phyloP scores from a whole-genome alignment of 2,888 invertebrate species.

The Seira sanloemensis region DNA sequence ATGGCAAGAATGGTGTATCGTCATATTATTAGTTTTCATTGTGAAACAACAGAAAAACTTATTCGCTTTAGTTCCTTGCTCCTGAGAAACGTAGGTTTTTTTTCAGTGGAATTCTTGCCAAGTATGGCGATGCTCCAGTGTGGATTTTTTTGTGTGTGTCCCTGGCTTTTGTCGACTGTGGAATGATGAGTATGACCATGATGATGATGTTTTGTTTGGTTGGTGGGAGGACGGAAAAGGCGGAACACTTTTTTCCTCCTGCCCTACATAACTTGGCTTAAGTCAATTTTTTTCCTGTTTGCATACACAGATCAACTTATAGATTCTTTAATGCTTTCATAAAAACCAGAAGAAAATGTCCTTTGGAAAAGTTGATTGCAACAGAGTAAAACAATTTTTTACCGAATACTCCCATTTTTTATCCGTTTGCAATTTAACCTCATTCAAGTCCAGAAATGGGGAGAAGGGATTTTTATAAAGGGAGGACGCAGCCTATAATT shows the following conservation, averaged over 20 bases:
- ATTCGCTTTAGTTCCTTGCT: neutral
- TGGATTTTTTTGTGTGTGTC: slow-evolving; percentile 8
- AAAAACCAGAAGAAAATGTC: neutral
- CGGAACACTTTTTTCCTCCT: slow-evolving; percentile 52
- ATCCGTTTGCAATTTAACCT: neutral
- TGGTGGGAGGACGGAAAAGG: slow-evolving; percentile 32
- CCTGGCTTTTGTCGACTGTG: slow-evolving; percentile 26
- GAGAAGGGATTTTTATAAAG: neutral
- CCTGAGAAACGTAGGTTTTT: neutral
- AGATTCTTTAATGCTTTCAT: slow-evolving; percentile 1
- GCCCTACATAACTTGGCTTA: slow-evolving; percentile 48
- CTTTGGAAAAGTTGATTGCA: neutral
- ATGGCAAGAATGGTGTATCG: neutral
- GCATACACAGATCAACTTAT: slow-evolving; percentile 1
- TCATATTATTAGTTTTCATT: slow-evolving; percentile 52
- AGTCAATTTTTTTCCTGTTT: neutral
- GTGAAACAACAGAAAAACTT: slow-evolving; percentile 18
- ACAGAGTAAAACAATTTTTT: neutral
- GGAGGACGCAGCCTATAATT: neutral
- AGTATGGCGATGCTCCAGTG: no score
- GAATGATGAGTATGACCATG: slow-evolving; percentile 27
- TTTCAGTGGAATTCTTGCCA: neutral
- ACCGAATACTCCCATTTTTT: neutral
- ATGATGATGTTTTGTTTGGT: neutral
- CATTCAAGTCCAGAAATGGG: neutral